Evolutionary conservation across 2,888 invertebrate species (phyloP).

Genomic region (Sminthurinus aureus): DNA sequence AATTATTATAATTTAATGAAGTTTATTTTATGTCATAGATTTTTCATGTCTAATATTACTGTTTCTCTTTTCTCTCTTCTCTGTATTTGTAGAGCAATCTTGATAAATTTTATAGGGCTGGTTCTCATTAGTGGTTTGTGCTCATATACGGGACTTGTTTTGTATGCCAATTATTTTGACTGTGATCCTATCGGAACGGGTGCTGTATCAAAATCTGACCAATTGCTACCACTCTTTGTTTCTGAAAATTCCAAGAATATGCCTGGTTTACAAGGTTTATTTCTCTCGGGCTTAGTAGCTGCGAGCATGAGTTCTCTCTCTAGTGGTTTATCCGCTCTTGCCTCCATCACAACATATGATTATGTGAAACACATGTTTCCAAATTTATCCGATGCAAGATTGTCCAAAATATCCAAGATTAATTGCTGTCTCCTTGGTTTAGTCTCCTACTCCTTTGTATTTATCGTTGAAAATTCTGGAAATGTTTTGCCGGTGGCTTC

Average conservation of each 20-base stretch:
- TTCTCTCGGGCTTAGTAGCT: slow-evolving; percentile 54
- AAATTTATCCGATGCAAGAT: slow-evolving; percentile 61
- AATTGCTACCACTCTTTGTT: slow-evolving; percentile 66
- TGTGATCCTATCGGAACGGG: slow-evolving; percentile 45
- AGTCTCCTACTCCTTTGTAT: slow-evolving; percentile 65
- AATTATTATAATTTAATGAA: no score
- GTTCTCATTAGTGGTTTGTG: slow-evolving; percentile 60
- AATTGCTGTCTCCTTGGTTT: slow-evolving; percentile 65
- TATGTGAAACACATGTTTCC: slow-evolving; percentile 56
- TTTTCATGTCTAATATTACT: no score
- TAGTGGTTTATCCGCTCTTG: slow-evolving; percentile 65
- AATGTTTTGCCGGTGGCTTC: slow-evolving; percentile 63
- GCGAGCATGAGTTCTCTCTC: slow-evolving; percentile 36
- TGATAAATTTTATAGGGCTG: slow-evolving; percentile 63
- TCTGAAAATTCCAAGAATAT: slow-evolving; percentile 62
- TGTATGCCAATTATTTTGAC: slow-evolving; percentile 42
- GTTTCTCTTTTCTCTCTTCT: no score
- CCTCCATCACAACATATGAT: slow-evolving; percentile 67
- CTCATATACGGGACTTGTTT: slow-evolving; percentile 42
- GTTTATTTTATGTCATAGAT: no score
- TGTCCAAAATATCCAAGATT: slow-evolving; percentile 64
- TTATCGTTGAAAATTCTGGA: slow-evolving; percentile 66
- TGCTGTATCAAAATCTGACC: slow-evolving; percentile 47
- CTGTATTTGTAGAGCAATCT: neutral
- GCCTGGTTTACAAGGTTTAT: slow-evolving; percentile 48